phyloP scores from a whole-genome alignment of 23 tunicate genomes.

The Diplosoma virens region DNA sequence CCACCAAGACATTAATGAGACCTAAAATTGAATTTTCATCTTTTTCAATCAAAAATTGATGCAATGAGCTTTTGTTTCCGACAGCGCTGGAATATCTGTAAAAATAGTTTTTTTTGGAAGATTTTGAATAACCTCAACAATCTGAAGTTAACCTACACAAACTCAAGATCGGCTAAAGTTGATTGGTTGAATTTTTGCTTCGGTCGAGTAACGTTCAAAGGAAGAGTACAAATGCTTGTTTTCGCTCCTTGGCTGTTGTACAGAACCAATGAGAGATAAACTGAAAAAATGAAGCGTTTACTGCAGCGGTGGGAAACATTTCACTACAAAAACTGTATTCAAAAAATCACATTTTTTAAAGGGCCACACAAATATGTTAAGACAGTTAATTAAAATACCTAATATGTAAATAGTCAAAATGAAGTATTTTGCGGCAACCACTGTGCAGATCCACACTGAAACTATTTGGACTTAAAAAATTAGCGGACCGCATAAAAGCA shows the following conservation, averaged over 20 bases:
- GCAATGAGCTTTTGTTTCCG: constrained; percentile 10
- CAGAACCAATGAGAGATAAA: constrained; percentile 43
- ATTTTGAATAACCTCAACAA: too few species aligned
- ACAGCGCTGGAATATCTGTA: constrained; percentile 18
- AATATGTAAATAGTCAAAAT: too few species aligned
- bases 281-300: constrained; percentile 30
- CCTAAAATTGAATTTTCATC: constrained; percentile 53
- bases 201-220: constrained; percentile 47
- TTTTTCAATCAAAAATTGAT: constrained; percentile 23
- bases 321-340: too few species aligned
- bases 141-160: constrained; percentile 69
- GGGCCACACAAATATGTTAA: too few species aligned
- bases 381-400: too few species aligned
- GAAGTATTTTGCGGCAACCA: too few species aligned
- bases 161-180: constrained; percentile 4
- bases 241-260: constrained; percentile 46
- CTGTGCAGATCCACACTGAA: too few species aligned
- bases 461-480: too few species aligned
- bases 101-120: too few species aligned
- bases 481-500: too few species aligned
- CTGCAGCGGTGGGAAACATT: too few species aligned
- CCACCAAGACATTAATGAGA: constrained; percentile 41
- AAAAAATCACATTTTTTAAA: too few species aligned
- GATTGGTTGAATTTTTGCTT: not conserved
- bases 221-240: constrained; percentile 68